Evolutionary conservation across 1,140 invertebrate species (phyloP).

Genomic region (Apis dorsata): DNA sequence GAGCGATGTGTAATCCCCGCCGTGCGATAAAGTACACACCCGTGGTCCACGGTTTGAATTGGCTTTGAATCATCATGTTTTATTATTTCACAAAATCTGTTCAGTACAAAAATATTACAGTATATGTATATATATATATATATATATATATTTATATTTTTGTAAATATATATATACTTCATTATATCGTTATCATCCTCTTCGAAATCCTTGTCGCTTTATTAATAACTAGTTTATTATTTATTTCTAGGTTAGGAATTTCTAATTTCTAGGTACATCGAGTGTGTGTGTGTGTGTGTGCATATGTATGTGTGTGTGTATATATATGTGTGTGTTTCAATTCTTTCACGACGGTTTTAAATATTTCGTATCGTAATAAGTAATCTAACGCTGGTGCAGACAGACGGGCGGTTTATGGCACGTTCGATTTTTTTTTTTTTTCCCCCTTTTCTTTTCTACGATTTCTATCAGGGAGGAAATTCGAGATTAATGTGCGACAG

Average conservation of each 20-base stretch:
- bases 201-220: constrained; percentile 20
- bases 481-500: no score
- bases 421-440: background rate
- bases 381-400: constrained; percentile 50
- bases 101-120: constrained; percentile 79
- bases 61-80: constrained; percentile 61
- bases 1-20: constrained; percentile 16
- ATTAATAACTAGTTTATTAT: constrained; percentile 1
- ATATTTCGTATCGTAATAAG: constrained; percentile 12
- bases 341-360: constrained; percentile 18
- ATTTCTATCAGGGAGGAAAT: background rate
- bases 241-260: constrained; percentile 31
- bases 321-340: constrained; percentile 10
- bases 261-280: constrained; percentile 59
- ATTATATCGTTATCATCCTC: constrained; percentile 25
- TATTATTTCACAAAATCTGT: constrained; percentile 74
- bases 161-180: constrained; percentile 50
- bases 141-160: constrained; percentile 30
- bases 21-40: constrained; percentile 28
- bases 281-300: constrained; percentile 16
- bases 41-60: constrained; percentile 44
- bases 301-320: background rate
- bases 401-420: constrained; percentile 40
- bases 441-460: background rate
- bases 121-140: constrained; percentile 48